A percentile compares a stretch with the other conserved stretches of the same genome.
Conservation (phyloP, 2,888 invertebrate genomes). For the Pseudococcus longispinus region DNA sequence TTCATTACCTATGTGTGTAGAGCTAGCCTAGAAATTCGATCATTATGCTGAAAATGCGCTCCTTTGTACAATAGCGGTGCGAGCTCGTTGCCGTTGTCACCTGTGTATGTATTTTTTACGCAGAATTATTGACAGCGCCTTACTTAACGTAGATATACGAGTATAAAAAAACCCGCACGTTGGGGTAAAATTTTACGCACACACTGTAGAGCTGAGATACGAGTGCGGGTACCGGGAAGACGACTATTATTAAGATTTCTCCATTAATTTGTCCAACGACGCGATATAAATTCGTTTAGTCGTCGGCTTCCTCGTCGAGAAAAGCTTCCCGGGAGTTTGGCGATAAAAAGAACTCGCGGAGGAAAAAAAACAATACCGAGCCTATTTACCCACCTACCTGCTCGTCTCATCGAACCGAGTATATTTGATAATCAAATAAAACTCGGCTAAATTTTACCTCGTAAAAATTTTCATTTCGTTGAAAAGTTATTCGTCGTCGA, state of each 20-base stretch:
- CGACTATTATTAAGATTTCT: background rate
- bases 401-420: background rate
- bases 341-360: background rate
- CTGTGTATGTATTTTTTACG: conserved; percentile 23
- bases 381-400: background rate
- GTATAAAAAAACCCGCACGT: too few relatives aligned
- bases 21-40: conserved; percentile 52
- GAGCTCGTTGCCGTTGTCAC: conserved; percentile 49
- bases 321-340: background rate
- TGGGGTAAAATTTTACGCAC: background rate
- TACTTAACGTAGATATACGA: too few relatives aligned
- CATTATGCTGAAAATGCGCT: conserved; percentile 51
- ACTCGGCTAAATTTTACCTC: conserved; percentile 10
- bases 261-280: background rate
- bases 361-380: background rate
- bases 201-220: background rate
- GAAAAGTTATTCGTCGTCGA: background rate
- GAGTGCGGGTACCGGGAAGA: too few relatives aligned
- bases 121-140: background rate
- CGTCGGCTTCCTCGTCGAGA: background rate
- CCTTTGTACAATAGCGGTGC: conserved; percentile 54
- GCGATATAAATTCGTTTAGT: background rate
- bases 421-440: conserved; percentile 9
- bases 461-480: conserved; percentile 23
- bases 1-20: conserved; percentile 49